A percentile compares a stretch with the other conserved stretches of the same genome.
phyloP scores from a whole-genome alignment of 2,113 vertebrate genomes.

The Mola mola region DNA sequence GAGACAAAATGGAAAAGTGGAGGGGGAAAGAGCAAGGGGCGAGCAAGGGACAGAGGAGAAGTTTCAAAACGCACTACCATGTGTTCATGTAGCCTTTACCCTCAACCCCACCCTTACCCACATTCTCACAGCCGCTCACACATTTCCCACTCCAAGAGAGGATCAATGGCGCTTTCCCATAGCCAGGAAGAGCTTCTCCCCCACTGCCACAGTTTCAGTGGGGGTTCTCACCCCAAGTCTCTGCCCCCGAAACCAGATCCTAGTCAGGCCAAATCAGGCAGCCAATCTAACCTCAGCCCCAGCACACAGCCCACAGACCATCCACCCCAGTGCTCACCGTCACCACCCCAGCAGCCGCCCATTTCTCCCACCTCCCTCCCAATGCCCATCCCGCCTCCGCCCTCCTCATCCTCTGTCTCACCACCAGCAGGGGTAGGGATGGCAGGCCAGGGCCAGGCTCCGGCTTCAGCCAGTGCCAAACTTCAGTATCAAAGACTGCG shows the following conservation, averaged over 20 bases:
- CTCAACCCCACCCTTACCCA: slow-evolving; percentile 82
- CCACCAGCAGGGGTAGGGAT: slow-evolving; percentile 73
- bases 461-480: slow-evolving; percentile 82
- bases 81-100: slow-evolving; percentile 84
- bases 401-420: slow-evolving; percentile 79
- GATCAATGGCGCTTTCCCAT: slow-evolving; percentile 77
- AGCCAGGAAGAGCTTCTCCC: slow-evolving; percentile 89
- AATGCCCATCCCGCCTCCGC: slow-evolving; percentile 78
- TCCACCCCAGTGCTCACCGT: slow-evolving; percentile 75
- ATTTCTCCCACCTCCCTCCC: slow-evolving; percentile 80
- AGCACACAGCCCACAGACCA: slow-evolving; percentile 84
- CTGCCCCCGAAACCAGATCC: slow-evolving; percentile 79
- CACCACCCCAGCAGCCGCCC: slow-evolving; percentile 76
- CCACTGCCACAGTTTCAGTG: slow-evolving; percentile 85
- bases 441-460: slow-evolving; percentile 66
- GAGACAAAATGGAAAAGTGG: slow-evolving; percentile 84
- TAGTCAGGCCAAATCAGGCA: slow-evolving; percentile 87
- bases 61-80: slow-evolving; percentile 78
- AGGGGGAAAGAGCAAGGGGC: slow-evolving; percentile 78
- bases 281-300: slow-evolving; percentile 92
- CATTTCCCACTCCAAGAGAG: slow-evolving; percentile 73
- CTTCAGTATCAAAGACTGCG: slow-evolving; percentile 86
- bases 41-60: slow-evolving; percentile 76
- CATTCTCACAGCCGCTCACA: slow-evolving; percentile 79
- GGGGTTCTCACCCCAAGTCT: slow-evolving; percentile 78